Evolutionary conservation across 1,140 invertebrate genomes (phyloP).

Genomic region (Xylocopa sonorina): DNA sequence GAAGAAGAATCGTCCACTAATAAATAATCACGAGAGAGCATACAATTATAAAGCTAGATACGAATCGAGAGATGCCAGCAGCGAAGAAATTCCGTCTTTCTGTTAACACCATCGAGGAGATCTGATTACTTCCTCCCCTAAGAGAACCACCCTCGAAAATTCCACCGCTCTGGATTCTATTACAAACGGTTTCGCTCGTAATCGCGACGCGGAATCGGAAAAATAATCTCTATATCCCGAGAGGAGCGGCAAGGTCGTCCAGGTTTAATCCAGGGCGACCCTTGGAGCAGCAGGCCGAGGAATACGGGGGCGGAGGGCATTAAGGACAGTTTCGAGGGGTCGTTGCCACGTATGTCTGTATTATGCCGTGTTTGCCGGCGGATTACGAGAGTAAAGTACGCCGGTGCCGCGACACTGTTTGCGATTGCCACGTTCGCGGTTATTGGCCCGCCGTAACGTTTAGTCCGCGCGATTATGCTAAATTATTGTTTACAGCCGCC

Average conservation of each 20-base stretch:
- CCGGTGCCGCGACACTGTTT: constrained; percentile 58
- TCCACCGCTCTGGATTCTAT: background rate
- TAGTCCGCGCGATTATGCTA: constrained; percentile 70
- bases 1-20: too few relatives aligned
- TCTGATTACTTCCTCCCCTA: too few relatives aligned
- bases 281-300: too few relatives aligned
- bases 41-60: background rate
- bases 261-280: background rate
- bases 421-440: constrained; percentile 68
- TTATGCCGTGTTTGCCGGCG: constrained; percentile 73
- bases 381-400: constrained; percentile 76
- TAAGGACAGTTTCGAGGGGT: constrained; percentile 61
- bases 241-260: background rate
- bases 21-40: background rate
- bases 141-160: background rate
- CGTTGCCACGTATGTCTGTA: constrained; percentile 72
- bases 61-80: too few relatives aligned
- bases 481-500: constrained; percentile 67
- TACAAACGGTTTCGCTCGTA: background rate
- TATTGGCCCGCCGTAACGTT: constrained; percentile 64
- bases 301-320: constrained; percentile 22
- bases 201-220: background rate
- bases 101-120: too few relatives aligned
- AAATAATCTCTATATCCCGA: background rate
- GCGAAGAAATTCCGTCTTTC: too few relatives aligned